Conservation (phyloP, 2,888 invertebrate species). For the Atherix ibis region DNA sequence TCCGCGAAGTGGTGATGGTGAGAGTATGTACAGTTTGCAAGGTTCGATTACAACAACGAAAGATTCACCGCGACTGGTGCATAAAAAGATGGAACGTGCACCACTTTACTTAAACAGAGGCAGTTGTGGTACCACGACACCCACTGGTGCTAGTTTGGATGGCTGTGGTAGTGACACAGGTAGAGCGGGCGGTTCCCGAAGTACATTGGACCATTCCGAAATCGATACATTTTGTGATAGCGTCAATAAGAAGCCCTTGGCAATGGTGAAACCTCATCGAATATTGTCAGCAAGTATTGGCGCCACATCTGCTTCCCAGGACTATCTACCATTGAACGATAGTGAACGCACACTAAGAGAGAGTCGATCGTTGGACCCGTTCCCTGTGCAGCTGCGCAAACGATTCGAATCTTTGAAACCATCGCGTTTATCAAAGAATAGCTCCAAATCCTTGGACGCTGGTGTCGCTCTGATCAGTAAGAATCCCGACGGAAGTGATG, state of each 20-base stretch:
- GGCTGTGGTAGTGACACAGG: constrained; percentile 1
- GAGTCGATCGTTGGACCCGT: constrained; percentile 48
- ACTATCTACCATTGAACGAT: constrained; percentile 13
- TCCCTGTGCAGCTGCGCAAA: constrained; percentile 34
- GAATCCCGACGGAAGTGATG: constrained; percentile 7
- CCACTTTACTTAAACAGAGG: constrained; percentile 36
- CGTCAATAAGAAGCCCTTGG: constrained; percentile 25
- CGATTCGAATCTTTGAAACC: constrained; percentile 21
- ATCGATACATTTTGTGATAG: constrained; percentile 31
- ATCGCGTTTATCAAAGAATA: constrained; percentile 25
- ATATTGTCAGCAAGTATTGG: constrained; percentile 38
- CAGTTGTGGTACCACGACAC: constrained; percentile 3
- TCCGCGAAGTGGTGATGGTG: constrained; percentile 41
- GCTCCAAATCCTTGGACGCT: constrained; percentile 29
- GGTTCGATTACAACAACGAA: constrained; percentile 29
- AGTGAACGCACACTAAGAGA: constrained; percentile 33
- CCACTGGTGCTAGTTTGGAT: constrained; percentile 1
- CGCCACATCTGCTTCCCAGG: constrained; percentile 26
- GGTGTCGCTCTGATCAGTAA: constrained; percentile 16
- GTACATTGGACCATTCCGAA: constrained; percentile 32
- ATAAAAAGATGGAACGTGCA: constrained; percentile 33
- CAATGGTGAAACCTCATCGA: constrained; percentile 33
- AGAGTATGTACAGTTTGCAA: constrained; percentile 39
- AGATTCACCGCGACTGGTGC: constrained; percentile 28
- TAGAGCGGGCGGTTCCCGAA: constrained; percentile 17